Evolutionary conservation across 2,888 invertebrate species (phyloP).

Genomic region (Isotomurus palustris): DNA sequence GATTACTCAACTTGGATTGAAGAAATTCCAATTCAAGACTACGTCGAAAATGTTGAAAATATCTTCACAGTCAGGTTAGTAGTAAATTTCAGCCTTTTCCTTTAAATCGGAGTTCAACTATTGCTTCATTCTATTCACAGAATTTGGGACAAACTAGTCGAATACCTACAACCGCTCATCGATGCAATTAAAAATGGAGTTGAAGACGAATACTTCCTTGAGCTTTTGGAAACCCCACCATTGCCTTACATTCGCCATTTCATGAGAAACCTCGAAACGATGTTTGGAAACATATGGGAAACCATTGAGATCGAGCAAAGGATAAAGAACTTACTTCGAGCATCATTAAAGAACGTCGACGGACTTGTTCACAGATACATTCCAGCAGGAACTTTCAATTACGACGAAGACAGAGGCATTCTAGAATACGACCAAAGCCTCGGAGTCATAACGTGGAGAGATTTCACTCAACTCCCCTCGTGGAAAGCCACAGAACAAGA

Average conservation of each 20-base stretch:
- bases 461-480: slow-evolving; percentile 47
- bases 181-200: slow-evolving; percentile 39
- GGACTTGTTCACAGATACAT: slow-evolving; percentile 42
- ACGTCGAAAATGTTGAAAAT: slow-evolving; percentile 38
- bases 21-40: slow-evolving; percentile 48
- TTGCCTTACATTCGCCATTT: slow-evolving; percentile 46
- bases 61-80: slow-evolving; percentile 39
- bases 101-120: neutral
- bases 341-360: slow-evolving; percentile 41
- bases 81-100: neutral
- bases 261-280: slow-evolving; percentile 31
- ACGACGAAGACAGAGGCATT: slow-evolving; percentile 45
- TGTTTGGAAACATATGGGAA: slow-evolving; percentile 33
- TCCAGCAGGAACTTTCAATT: slow-evolving; percentile 33
- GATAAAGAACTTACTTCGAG: slow-evolving; percentile 36
- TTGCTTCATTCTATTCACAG: slow-evolving; percentile 20
- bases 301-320: slow-evolving; percentile 44
- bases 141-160: slow-evolving; percentile 41
- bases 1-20: slow-evolving; percentile 48
- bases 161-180: slow-evolving; percentile 44
- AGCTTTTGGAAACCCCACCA: slow-evolving; percentile 45
- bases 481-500: slow-evolving; percentile 36
- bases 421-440: slow-evolving; percentile 47
- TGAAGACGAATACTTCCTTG: slow-evolving; percentile 39
- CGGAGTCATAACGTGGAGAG: slow-evolving; percentile 47